Evolutionary conservation across 1,140 invertebrate genomes (phyloP).

Genomic region (Archivesica marissinica): DNA sequence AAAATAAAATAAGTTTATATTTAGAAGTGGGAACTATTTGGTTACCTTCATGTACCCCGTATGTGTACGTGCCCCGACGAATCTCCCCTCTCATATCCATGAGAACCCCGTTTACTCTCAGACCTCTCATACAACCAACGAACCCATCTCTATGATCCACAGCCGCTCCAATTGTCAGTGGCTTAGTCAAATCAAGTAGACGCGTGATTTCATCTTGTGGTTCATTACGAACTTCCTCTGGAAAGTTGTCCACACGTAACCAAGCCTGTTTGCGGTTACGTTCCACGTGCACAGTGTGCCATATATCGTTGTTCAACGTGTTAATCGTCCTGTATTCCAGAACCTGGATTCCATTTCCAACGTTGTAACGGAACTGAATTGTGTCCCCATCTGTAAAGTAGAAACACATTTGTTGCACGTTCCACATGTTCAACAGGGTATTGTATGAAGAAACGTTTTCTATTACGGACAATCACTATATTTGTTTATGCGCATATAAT

Average conservation of each 20-base stretch:
- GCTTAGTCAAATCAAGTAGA: constrained; percentile 92
- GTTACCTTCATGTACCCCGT: constrained; percentile 80
- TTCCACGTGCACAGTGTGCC: constrained; percentile 98
- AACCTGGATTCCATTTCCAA: constrained; percentile 93
- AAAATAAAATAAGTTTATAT: too few relatives aligned
- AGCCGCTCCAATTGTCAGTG: constrained; percentile 91
- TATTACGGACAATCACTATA: too few relatives aligned
- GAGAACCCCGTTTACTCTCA: constrained; percentile 94
- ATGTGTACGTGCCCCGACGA: constrained; percentile 83
- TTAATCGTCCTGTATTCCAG: constrained; percentile 93
- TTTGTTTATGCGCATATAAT: too few relatives aligned
- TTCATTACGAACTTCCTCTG: constrained; percentile 78
- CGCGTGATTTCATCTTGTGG: constrained; percentile 88
- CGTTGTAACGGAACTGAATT: constrained; percentile 96
- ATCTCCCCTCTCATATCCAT: constrained; percentile 92
- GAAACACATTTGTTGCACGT: too few relatives aligned
- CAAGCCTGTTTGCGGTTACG: constrained; percentile 89
- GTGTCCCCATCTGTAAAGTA: constrained; percentile 89
- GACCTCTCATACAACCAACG: constrained; percentile 95
- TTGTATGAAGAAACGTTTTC: too few relatives aligned
- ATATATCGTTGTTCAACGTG: constrained; percentile 91
- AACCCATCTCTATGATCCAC: constrained; percentile 95
- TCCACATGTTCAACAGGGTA: too few relatives aligned
- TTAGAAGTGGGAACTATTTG: too few relatives aligned
- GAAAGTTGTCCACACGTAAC: constrained; percentile 92